Evolutionary conservation across 2,888 invertebrate genomes (phyloP).

Genomic region (Volucella zonaria): DNA sequence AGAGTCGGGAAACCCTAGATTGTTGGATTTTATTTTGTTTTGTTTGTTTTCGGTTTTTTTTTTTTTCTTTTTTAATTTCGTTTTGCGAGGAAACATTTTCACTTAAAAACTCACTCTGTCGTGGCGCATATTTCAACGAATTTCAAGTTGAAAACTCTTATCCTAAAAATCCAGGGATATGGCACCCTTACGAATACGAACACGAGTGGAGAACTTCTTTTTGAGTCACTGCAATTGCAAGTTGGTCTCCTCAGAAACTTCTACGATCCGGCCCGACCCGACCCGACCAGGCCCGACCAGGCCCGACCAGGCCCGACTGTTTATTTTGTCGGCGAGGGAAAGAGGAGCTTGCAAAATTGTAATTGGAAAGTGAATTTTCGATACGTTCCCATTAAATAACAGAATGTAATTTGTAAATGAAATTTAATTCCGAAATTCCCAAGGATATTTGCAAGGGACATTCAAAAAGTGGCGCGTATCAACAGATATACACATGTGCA

Average conservation of each 20-base stretch:
- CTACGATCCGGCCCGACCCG: no score
- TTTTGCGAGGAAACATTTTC: slow-evolving; percentile 54
- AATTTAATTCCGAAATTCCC: slow-evolving; percentile 63
- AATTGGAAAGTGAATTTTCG: slow-evolving; percentile 45
- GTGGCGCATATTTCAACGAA: slow-evolving; percentile 47
- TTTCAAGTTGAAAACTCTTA: slow-evolving; percentile 52
- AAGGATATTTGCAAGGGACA: slow-evolving; percentile 18
- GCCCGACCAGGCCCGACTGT: no score
- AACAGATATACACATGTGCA: neutral
- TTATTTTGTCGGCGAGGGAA: no score
- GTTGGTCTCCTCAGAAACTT: neutral
- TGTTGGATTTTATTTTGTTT: neutral
- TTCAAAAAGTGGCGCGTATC: neutral
- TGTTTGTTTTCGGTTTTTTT: slow-evolving; percentile 10
- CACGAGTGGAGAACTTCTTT: neutral
- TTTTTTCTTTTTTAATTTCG: slow-evolving; percentile 37
- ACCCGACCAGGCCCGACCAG: no score
- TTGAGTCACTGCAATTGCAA: neutral
- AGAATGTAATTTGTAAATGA: slow-evolving; percentile 70
- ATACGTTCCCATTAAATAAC: slow-evolving; percentile 42
- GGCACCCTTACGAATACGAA: slow-evolving; percentile 16
- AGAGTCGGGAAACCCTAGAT: no score
- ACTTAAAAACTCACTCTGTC: slow-evolving; percentile 45
- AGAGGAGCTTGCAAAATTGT: slow-evolving; percentile 2
- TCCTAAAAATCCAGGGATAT: slow-evolving; percentile 10